A percentile compares a stretch with the other conserved stretches of the same genome.
Evolutionary conservation across 2,113 vertebrate species (phyloP).

Genomic region (Coptodon rendalli): DNA sequence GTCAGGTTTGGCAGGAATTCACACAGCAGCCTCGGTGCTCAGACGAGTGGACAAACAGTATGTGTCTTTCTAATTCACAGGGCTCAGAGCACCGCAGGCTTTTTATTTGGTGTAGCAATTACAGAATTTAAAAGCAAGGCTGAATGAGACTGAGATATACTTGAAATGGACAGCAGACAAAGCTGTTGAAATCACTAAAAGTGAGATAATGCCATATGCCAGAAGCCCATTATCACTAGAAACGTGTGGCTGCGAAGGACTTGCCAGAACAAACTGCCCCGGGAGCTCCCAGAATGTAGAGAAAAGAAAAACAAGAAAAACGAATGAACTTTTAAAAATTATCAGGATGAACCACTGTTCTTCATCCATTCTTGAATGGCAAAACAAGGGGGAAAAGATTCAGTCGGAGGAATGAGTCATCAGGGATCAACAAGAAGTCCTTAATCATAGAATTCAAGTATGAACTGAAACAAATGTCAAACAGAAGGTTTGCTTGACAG

Average conservation of each 20-base stretch:
- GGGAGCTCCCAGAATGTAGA: not conserved
- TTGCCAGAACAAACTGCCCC: not conserved
- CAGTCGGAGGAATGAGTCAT: conserved; percentile 5
- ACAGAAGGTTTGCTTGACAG: conserved; percentile 7
- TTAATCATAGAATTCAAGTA: not conserved
- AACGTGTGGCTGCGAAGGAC: not conserved
- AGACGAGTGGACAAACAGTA: not conserved
- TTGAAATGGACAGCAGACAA: not conserved
- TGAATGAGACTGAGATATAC: not conserved
- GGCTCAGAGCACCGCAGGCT: not conserved
- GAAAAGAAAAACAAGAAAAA: not conserved
- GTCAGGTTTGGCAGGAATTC: not conserved
- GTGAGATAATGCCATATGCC: not conserved
- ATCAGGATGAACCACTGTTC: not conserved
- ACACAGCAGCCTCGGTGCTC: not conserved
- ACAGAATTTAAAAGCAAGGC: not conserved
- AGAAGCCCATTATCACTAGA: not conserved
- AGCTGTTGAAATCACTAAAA: not conserved
- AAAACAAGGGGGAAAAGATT: not conserved
- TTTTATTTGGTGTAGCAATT: not conserved
- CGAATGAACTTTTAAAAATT: not conserved
- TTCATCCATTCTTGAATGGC: not conserved
- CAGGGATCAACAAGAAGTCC: not conserved
- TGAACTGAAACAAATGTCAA: conserved; percentile 19
- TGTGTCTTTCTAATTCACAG: not conserved